Base-by-base conservation (phyloP, 1,140 invertebrate species). In the Magallana gigas region DNA sequence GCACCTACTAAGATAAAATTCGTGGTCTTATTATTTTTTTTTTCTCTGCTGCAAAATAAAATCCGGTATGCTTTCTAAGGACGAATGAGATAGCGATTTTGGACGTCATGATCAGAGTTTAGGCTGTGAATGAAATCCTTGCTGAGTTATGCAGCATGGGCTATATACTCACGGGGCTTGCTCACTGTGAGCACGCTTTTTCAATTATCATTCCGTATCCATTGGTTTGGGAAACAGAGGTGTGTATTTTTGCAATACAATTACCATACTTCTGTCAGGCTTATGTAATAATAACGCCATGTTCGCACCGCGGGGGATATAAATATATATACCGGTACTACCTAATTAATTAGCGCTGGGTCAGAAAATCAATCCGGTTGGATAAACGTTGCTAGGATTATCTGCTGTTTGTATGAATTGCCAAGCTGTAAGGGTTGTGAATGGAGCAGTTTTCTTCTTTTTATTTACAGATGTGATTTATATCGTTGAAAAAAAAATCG, bases 1-100 rank as follows among this genome's bases (percentile, higher is more conserved):
- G 68, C 68, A 76, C 68, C 68, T 76, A 76, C 4, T 76, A 29
- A 76, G 68, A 76, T 76, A 48, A 76, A 11, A 76, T 76, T 76
- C 36, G 0, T 23, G 23, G 23, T 76, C 36, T 29, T 76, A 48
- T 48, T 48, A 48, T 48, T 48, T 48, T 48, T 36, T 36, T 36
- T 48, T 48, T 48, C 5, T 48, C 5, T 48, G 36, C 36, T 48
- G 36, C 2, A 48, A 48, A 48, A 48, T 48, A 48, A 48, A 48
- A 48, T 48, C 68, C 68, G 11, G 23, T 29, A 76, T 29, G 68
- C 8, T 76, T 11, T 29, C 12, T 11, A 9, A 9, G 12, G 23
- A 29, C 23, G 68, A 29, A 76, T 12, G 23, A 12, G 11, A 62
- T 16, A n/a, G 14, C 14, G 14, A 16, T n/a, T 23, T 12, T 62